Conservation (phyloP, 2,797 vertebrate genomes). For the Schizothorax lantsangensis region DNA sequence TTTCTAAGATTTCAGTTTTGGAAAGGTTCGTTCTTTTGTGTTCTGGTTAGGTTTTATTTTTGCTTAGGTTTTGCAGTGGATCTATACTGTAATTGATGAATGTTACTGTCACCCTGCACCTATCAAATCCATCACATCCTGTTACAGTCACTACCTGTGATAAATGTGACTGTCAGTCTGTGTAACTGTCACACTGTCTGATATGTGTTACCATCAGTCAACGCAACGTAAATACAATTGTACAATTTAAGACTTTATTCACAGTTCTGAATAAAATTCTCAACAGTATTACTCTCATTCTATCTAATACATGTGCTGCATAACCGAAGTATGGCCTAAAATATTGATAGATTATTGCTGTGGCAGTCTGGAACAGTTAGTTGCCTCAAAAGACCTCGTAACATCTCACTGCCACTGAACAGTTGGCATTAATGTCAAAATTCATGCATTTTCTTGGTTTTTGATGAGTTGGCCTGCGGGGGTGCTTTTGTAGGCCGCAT, state of each 20-base stretch:
- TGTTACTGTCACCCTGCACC: conserved; percentile 19
- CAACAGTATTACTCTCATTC: not conserved
- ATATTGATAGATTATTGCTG: not conserved
- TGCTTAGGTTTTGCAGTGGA: not conserved
- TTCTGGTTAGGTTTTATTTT: not conserved
- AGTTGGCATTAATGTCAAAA: not conserved
- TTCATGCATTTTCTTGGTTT: conserved; percentile 46
- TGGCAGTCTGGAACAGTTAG: not conserved
- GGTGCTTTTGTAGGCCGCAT: conserved; percentile 43
- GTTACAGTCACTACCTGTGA: conserved; percentile 19
- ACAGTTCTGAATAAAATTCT: too few relatives aligned
- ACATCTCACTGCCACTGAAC: not conserved
- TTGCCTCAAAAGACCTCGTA: conserved; percentile 24
- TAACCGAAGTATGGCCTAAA: not conserved
- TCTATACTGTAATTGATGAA: not conserved
- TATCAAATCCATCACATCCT: conserved; percentile 17
- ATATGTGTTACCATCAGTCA: not conserved
- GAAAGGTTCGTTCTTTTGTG: not conserved
- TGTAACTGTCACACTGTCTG: not conserved
- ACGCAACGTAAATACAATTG: not conserved
- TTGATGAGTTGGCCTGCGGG: conserved; percentile 5
- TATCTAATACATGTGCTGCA: not conserved
- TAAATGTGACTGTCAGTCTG: conserved; percentile 17
- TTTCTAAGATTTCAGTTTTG: not conserved
- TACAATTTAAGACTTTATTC: too few relatives aligned